Percentiles rank a stretch among this genome's conserved stretches.
phyloP scores from a whole-genome alignment of 2,888 invertebrate genomes.

The Resseliella maxima region DNA sequence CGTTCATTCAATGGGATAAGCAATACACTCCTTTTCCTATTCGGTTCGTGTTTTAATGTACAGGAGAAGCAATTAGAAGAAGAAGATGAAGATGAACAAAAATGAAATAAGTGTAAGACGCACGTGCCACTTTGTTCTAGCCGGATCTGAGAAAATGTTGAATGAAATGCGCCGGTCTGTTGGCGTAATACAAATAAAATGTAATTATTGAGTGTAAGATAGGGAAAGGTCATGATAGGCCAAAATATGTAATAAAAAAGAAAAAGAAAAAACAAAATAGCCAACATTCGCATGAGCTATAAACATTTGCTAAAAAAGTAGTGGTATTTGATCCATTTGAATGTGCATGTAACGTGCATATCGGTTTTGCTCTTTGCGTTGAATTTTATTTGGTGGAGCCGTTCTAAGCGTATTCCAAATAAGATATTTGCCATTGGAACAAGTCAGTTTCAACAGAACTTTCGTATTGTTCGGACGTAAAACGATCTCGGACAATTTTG shows the following conservation, averaged over 20 bases:
- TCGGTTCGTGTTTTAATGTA: background rate
- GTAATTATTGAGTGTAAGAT: conserved; percentile 26
- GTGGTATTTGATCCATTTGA: background rate
- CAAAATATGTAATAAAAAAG: background rate
- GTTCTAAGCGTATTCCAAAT: background rate
- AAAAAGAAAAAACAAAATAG: background rate
- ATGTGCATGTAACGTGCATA: background rate
- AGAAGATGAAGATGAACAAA: background rate
- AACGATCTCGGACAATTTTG: background rate
- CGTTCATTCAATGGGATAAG: background rate
- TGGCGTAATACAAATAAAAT: background rate
- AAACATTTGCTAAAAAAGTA: background rate
- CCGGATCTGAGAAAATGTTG: background rate
- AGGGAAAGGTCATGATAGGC: conserved; percentile 4
- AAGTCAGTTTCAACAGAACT: conserved; percentile 29
- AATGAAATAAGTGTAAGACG: conserved; percentile 27
- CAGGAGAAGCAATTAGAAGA: background rate
- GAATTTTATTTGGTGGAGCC: background rate
- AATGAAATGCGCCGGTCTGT: conserved; percentile 5
- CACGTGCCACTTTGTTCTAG: background rate
- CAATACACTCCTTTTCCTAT: background rate
- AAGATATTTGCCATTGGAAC: background rate
- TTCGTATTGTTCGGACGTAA: conserved; percentile 9
- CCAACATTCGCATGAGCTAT: background rate
- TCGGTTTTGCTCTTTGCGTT: background rate